These are phyloP conservation scores for Venturia canescens DNA, from an alignment of 1,140 invertebrate species.

Conservation along the genomic window DNA sequence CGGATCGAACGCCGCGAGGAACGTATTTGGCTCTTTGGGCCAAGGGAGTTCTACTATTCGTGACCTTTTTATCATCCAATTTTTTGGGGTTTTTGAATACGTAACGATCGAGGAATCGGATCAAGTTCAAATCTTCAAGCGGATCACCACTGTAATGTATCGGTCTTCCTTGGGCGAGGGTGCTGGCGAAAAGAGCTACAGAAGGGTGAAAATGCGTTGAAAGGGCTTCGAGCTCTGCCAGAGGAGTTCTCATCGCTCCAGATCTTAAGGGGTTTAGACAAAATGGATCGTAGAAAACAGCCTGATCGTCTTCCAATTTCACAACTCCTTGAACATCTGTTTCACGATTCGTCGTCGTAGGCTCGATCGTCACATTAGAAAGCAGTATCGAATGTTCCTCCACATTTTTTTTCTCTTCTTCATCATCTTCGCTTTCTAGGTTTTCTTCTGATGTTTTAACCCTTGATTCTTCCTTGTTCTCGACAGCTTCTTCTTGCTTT, in stretches of 20 bases:
- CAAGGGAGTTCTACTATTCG: slow-evolving; percentile 68
- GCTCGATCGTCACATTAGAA: slow-evolving; percentile 63
- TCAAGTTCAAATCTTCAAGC: slow-evolving; percentile 92
- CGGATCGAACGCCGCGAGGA: slow-evolving; percentile 79
- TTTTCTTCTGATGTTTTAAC: slow-evolving; percentile 13
- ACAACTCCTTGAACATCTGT: slow-evolving; percentile 60
- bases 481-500: slow-evolving; percentile 60
- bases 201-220: slow-evolving; percentile 93
- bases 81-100: slow-evolving; percentile 98
- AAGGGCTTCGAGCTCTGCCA: slow-evolving; percentile 86
- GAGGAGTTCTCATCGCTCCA: slow-evolving; percentile 83
- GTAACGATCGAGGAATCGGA: slow-evolving; percentile 95
- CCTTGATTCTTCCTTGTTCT: slow-evolving; percentile 36
- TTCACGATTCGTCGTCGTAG: slow-evolving; percentile 27
- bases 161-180: slow-evolving; percentile 84
- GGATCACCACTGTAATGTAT: slow-evolving; percentile 95
- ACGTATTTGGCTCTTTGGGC: slow-evolving; percentile 78
- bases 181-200: slow-evolving; percentile 91
- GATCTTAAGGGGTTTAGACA: slow-evolving; percentile 90
- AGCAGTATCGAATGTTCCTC: slow-evolving; percentile 70
- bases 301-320: slow-evolving; percentile 59
- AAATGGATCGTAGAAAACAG: slow-evolving; percentile 82
- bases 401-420: slow-evolving; percentile 52
- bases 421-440: slow-evolving; percentile 48
- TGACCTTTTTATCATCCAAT: slow-evolving; percentile 68